Percentiles rank a stretch among this genome's conserved stretches.
These are phyloP conservation scores for Silurus meridionalis DNA, from an alignment of 2,113 vertebrate species.

Conservation along the genomic window DNA sequence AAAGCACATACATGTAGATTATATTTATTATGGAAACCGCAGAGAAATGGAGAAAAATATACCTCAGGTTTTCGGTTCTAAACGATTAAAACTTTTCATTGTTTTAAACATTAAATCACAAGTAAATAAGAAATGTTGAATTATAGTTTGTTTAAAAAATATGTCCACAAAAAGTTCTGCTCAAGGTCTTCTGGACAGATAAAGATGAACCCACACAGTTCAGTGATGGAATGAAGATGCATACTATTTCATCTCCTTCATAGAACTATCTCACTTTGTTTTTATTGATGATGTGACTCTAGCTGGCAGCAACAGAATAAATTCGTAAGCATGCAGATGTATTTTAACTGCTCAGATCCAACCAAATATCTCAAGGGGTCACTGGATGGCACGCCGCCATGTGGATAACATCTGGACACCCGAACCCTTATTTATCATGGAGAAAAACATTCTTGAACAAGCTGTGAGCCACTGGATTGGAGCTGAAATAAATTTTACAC, in stretches of 20 bases:
- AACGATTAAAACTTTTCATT: background rate
- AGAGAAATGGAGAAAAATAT: background rate
- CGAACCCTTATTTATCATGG: background rate
- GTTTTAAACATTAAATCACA: background rate
- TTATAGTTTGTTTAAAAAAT: background rate
- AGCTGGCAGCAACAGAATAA: background rate
- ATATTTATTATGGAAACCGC: background rate
- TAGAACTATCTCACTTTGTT: background rate
- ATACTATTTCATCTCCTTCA: background rate
- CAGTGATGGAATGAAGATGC: conserved; percentile 1
- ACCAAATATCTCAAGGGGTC: background rate
- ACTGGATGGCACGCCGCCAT: background rate
- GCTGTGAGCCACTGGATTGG: background rate
- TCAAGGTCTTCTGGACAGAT: background rate
- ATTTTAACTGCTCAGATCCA: conserved; percentile 3
- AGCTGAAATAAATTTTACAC: background rate
- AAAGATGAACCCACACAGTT: background rate
- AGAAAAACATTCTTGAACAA: background rate
- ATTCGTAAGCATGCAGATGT: background rate
- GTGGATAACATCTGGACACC: conserved; percentile 3
- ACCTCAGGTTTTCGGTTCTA: background rate
- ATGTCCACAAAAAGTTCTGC: conserved; percentile 1
- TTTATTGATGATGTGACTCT: conserved; percentile 4
- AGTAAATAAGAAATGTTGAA: background rate
- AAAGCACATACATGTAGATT: too few species aligned